These are phyloP conservation scores for Phragmatobia fuliginosa DNA, from an alignment of 2,888 invertebrate genomes.

Conservation along the genomic window DNA sequence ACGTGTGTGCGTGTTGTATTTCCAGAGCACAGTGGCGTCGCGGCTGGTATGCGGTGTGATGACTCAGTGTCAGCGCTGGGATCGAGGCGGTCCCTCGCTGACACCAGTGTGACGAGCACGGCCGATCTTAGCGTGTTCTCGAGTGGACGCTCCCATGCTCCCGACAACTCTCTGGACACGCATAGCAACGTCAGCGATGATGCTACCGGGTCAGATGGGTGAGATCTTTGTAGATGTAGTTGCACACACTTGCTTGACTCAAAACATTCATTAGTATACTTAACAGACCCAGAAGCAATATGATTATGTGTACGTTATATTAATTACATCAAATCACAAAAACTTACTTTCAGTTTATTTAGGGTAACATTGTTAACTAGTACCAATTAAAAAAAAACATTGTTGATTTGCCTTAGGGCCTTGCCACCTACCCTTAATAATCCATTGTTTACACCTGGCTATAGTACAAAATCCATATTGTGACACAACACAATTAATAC, in stretches of 20 bases:
- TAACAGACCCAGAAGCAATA: background rate
- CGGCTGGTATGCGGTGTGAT: conserved; percentile 76
- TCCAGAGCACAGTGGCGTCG: conserved; percentile 79
- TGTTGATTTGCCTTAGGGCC: background rate
- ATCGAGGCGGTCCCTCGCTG: conserved; percentile 92
- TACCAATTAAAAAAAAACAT: background rate
- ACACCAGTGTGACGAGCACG: conserved; percentile 94
- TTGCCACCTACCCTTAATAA: too few species aligned
- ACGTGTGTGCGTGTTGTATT: conserved; percentile 24
- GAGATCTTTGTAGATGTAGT: conserved; percentile 74
- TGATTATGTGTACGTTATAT: too few species aligned
- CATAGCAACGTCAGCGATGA: conserved; percentile 92
- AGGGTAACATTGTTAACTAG: background rate
- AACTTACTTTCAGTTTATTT: background rate
- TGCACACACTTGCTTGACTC: conserved; percentile 27
- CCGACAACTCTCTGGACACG: conserved; percentile 91
- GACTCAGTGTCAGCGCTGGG: conserved; percentile 91
- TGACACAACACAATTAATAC: too few species aligned
- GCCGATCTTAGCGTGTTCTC: conserved; percentile 94
- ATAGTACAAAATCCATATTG: too few species aligned
- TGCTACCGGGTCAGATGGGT: conserved; percentile 90
- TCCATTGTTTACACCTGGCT: background rate
- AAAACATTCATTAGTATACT: background rate
- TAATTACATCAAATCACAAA: background rate
- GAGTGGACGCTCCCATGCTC: conserved; percentile 90